Percentiles rank a stretch among this genome's conserved stretches.
phyloP scores from a whole-genome alignment of 2,888 invertebrate species.

The Argynnis bischoffii region DNA sequence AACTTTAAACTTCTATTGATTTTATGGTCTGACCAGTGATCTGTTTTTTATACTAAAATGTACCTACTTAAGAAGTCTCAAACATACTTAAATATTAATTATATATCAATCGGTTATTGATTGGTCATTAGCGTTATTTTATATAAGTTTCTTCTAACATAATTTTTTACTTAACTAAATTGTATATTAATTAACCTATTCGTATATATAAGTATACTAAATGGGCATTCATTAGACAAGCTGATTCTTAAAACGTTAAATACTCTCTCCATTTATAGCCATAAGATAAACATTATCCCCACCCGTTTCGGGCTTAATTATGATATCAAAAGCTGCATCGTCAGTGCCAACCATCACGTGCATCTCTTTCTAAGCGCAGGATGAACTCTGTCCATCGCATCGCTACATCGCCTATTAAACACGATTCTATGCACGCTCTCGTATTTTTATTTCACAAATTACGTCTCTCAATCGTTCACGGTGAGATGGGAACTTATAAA shows the following conservation, averaged over 20 bases:
- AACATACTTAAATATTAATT: no score
- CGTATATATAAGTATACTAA: background rate
- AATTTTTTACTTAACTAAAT: no score
- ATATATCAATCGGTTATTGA: no score
- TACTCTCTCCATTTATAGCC: constrained; percentile 60
- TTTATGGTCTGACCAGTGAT: background rate
- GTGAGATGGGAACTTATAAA: constrained; percentile 52
- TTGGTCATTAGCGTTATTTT: no score
- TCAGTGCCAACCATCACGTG: constrained; percentile 54
- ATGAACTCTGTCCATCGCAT: constrained; percentile 49
- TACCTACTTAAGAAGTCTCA: no score
- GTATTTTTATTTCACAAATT: constrained; percentile 64
- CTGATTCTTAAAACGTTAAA: constrained; percentile 20
- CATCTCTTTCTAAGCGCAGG: constrained; percentile 61
- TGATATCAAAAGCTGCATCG: constrained; percentile 76
- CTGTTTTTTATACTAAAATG: no score
- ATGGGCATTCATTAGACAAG: constrained; percentile 9
- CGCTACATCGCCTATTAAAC: constrained; percentile 75
- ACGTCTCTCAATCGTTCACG: constrained; percentile 34
- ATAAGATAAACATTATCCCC: constrained; percentile 73
- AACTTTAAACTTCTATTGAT: background rate
- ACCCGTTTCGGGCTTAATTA: constrained; percentile 67
- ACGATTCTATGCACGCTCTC: constrained; percentile 79
- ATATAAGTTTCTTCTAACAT: no score
- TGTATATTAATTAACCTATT: background rate